Evolutionary conservation across 2,113 vertebrate species (phyloP), one percentile per base, ranked within the genome.

Genomic region (Sapayoa aenigma): DNA sequence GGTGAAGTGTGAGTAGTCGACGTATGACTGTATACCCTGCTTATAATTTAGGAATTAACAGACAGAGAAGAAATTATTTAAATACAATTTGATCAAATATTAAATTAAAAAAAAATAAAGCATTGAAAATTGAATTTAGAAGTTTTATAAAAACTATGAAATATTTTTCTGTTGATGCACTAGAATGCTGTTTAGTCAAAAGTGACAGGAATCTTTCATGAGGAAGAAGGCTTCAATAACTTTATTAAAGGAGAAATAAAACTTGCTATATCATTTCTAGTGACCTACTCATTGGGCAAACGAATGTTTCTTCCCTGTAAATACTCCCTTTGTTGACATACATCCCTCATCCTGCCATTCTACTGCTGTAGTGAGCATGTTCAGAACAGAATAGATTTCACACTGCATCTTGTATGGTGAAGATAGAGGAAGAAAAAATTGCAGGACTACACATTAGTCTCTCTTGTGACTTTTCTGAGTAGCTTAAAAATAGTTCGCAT

Each of bases 221-320:
- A 75, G 20, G 20, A 84, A 69, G 9, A 73, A 19, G 15, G 35
- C 14, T 92, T 69, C 42, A 69, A 8, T 62, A n/a, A 56, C 15
- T 89, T 66, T 13, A n/a, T 24, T 63, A 84, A 73, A 72, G 17
- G 18, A 31, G 24, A 91, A 72, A 72, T 67, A 93, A 67, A 60
- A 25, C 10, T n/a, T 33, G 2, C 41, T 63, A 12, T 28, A 9
- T 68, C 24, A 41, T 41, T 73, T 82, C 30, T 46, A 39, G 9
- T 1, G 2, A 68, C 13, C 24, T 21, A 49, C 8, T 9, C 9
- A 4, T 3, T 2, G 9, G 18, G 30, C 21, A n/a, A 72, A 67
- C 18, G 24, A 75, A 78, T 9, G 21, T 18, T 77, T 14, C 27
- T 82, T 78, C 44, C 30, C n/a, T 46, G 2, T 25, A 33, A 46